Evolutionary conservation across 1,140 invertebrate genomes (phyloP).

Genomic region (Acromyrmex charruanus): DNA sequence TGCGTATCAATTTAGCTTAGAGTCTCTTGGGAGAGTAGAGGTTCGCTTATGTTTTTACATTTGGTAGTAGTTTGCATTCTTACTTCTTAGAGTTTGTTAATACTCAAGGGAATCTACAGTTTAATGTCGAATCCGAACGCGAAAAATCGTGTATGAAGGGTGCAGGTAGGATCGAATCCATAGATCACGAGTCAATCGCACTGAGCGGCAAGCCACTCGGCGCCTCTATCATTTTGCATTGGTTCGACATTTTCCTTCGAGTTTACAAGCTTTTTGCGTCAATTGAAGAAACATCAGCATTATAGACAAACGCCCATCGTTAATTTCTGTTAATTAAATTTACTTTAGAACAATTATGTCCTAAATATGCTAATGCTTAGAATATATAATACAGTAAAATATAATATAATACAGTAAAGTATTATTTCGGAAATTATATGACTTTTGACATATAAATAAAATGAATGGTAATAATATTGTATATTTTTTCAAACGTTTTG

Average conservation of each 20-base stretch:
- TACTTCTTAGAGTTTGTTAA: no score
- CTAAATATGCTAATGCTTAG: not conserved
- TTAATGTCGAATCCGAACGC: no score
- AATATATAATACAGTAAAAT: not conserved
- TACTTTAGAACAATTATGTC: not conserved
- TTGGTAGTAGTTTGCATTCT: no score
- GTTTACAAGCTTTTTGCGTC: not conserved
- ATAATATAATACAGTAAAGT: no score
- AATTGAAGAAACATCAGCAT: not conserved
- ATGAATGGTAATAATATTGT: not conserved
- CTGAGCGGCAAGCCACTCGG: no score
- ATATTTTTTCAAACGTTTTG: not conserved
- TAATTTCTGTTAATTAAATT: slow-evolving; percentile 23
- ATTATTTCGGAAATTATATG: not conserved
- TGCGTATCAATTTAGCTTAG: no score
- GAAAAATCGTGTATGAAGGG: no score
- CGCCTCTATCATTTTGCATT: not conserved
- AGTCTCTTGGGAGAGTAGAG: no score
- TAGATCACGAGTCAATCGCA: no score
- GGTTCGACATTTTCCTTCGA: not conserved
- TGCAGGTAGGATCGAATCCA: no score
- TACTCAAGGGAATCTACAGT: no score
- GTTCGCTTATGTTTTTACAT: no score
- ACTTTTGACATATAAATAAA: not conserved
- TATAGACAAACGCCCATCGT: not conserved